A percentile compares a stretch with the other conserved stretches of the same genome.
Conservation (phyloP, 2,888 invertebrate genomes). For the Erebia ligea region DNA sequence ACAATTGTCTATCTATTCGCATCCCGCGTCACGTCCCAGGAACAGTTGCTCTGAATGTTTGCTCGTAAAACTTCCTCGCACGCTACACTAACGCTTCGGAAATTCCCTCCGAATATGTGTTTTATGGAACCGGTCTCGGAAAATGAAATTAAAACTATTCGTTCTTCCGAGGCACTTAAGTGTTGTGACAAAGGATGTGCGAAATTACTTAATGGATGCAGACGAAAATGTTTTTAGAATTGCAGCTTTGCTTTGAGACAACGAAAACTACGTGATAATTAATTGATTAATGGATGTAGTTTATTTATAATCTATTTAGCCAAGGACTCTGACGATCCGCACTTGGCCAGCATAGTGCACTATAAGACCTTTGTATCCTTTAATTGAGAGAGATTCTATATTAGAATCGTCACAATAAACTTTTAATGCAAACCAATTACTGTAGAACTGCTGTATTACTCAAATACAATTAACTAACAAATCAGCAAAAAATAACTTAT, state of each 20-base stretch:
- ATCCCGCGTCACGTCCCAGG: conserved; percentile 56
- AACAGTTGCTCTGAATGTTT: conserved; percentile 64
- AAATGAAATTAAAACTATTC: conserved; percentile 26
- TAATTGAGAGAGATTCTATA: too few species aligned
- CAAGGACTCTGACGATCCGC: too few species aligned
- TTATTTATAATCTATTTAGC: background rate
- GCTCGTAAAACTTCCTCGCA: conserved; percentile 61
- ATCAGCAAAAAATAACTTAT: background rate
- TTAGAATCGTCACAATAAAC: background rate
- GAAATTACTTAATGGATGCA: background rate
- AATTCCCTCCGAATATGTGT: conserved; percentile 34
- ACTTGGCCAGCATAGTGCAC: too few species aligned
- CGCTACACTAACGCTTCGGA: conserved; percentile 39
- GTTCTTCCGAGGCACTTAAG: conserved; percentile 5
- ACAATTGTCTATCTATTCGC: conserved; percentile 53
- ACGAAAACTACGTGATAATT: background rate
- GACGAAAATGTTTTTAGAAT: background rate
- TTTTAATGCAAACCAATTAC: background rate
- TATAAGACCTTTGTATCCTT: too few species aligned
- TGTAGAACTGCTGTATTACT: background rate
- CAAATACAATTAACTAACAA: background rate
- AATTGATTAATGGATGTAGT: too few species aligned
- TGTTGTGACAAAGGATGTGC: conserved; percentile 13
- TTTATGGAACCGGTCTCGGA: conserved; percentile 27
- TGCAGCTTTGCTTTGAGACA: background rate